phyloP scores from a whole-genome alignment of 23 tunicate genomes.

The Styela clava region DNA sequence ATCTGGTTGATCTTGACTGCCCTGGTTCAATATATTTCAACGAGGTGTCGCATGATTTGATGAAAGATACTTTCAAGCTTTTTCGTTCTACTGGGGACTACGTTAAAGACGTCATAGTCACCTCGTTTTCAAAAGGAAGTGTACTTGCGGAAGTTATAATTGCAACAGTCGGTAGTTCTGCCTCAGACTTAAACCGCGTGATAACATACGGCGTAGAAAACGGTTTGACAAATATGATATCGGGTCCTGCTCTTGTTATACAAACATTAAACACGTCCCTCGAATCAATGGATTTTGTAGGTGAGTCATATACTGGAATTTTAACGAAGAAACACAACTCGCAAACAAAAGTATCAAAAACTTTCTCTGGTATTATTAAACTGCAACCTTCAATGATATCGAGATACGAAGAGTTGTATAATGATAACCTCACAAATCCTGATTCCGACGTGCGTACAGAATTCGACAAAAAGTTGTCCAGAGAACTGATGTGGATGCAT shows the following conservation, averaged over 20 bases:
- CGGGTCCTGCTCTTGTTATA: background rate
- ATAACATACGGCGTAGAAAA: background rate
- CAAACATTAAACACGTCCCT: background rate
- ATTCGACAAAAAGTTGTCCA: background rate
- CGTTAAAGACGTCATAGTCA: slow-evolving; percentile 19
- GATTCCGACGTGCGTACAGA: background rate
- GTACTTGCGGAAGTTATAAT: slow-evolving; percentile 13
- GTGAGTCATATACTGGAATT: background rate
- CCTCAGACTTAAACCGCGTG: background rate
- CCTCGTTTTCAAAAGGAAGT: slow-evolving; percentile 20
- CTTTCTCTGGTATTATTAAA: slow-evolving; percentile 11
- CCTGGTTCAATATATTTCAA: background rate
- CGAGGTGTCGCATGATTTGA: background rate
- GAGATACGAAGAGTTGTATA: slow-evolving; percentile 1
- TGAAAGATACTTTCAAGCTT: background rate
- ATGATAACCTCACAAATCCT: background rate
- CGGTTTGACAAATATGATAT: background rate
- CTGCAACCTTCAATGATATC: slow-evolving; percentile 5
- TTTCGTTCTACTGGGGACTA: background rate
- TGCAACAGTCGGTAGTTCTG: slow-evolving; percentile 10
- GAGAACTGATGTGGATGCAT: slow-evolving; percentile 12
- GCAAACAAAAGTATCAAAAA: background rate
- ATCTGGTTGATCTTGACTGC: background rate
- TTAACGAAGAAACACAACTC: background rate
- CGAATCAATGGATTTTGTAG: background rate